Base-by-base conservation (phyloP, 2,113 vertebrate genomes). In the Setophaga petechia region DNA sequence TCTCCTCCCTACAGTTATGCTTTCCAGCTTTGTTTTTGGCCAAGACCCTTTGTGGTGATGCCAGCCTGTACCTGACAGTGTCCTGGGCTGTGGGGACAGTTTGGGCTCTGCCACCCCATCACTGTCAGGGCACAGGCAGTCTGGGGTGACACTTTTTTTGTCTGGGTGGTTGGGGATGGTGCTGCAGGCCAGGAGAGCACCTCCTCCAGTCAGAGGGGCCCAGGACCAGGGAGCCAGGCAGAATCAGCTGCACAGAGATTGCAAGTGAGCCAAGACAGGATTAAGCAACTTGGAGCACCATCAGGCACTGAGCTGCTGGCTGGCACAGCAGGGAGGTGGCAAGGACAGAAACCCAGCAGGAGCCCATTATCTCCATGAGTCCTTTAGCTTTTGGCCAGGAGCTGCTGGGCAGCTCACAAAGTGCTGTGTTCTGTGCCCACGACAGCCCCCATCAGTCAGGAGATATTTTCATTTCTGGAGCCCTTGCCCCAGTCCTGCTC, bases 191-290 rank as follows among this genome's bases (percentile, higher is more conserved):
- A n/a, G 44, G 39, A 46, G 44, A 81, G 28, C 49, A 30, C 3
- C 2, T 1, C 44, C 58, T 54, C 12, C 0, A 4, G 39, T 13
- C 30, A 41, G 39, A 0, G 0, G 54, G 31, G 31, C 44, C 30
- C 21, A 7, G 67, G n/a, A 68, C 12, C 24, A 10, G 1, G 4
- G 72, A 79, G 33, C 72, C 67, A 25, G 89, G 46, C 4, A 3
- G 52, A 24, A 62, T 61, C 4, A 11, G 58, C 59, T 22, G 11
- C 28, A 19, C 6, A 8, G 85, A 47, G 61, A 28, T 3, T 59
- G 47, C 68, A 30, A 77, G 22, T 1, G 35, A 86, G 51, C 35
- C 65, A 71, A 85, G 57, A 37, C 22, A 57, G 75, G 79, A 82
- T 93, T 47, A 77, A 69, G 33, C 74, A 69, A 22, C 35, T 17